A percentile compares a stretch with the other conserved stretches of the same genome.
phyloP scores from a whole-genome alignment of 2,888 invertebrate species.

The Atrina japonica region DNA sequence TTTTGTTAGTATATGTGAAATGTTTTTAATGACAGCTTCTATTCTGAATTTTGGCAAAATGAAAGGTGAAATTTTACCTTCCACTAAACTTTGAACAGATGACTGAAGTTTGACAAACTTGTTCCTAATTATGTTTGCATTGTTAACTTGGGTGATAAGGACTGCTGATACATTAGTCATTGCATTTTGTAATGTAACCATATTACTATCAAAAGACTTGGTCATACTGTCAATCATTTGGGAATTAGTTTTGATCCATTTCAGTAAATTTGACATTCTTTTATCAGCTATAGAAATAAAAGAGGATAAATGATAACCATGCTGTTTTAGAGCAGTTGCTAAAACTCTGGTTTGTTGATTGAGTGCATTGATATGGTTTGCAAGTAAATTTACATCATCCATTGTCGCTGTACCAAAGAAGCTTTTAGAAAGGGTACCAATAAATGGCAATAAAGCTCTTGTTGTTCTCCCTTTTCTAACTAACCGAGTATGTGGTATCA shows the following conservation, averaged over 20 bases:
- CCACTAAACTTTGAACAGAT: constrained; percentile 13
- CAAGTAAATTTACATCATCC: constrained; percentile 13
- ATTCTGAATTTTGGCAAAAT: constrained; percentile 7
- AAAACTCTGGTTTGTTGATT: not conserved
- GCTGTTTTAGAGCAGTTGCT: constrained; percentile 4
- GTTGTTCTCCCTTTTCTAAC: too few relatives aligned
- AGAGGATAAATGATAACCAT: not conserved
- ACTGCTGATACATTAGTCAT: constrained; percentile 9
- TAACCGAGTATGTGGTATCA: not conserved
- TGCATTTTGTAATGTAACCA: too few relatives aligned
- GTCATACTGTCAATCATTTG: not conserved
- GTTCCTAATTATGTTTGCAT: constrained; percentile 9
- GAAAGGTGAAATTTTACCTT: constrained; percentile 19
- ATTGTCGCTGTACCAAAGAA: constrained; percentile 15
- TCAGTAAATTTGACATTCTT: not conserved
- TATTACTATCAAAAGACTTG: not conserved
- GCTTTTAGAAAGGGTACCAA: constrained; percentile 13
- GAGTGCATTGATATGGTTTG: constrained; percentile 18
- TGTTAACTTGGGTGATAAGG: constrained; percentile 1
- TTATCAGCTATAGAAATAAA: constrained; percentile 7
- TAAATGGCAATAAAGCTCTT: constrained; percentile 11
- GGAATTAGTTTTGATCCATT: constrained; percentile 7
- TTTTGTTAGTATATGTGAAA: constrained; percentile 3
- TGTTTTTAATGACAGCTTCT: not conserved
- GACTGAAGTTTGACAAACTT: constrained; percentile 6